A percentile compares a stretch with the other conserved stretches of the same genome.
These are phyloP conservation scores for Lepus oiostolus DNA, from an alignment of 2,797 vertebrate genomes.

Conservation along the genomic window DNA sequence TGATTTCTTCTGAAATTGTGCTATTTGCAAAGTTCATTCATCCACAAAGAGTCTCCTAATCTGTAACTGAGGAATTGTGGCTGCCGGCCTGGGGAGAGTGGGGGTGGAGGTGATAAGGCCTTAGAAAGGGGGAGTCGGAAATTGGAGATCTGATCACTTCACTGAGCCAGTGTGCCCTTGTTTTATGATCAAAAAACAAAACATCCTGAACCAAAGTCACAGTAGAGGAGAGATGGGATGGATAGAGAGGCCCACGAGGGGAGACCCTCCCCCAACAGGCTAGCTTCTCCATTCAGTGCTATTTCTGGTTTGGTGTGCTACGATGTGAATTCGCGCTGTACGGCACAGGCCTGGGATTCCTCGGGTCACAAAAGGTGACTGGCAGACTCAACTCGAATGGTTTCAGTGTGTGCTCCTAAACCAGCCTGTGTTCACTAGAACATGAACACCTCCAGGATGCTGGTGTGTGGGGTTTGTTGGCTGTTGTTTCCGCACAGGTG, in stretches of 20 bases:
- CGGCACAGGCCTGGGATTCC: constrained; percentile 75
- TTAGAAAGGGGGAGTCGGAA: neutral
- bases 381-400: constrained; percentile 81
- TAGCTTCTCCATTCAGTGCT: constrained; percentile 87
- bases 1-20: constrained; percentile 68
- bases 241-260: constrained; percentile 66
- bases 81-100: neutral
- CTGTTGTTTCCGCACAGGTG: constrained; percentile 86
- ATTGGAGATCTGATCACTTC: constrained; percentile 70
- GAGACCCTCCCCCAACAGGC: constrained; percentile 70
- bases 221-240: constrained; percentile 82
- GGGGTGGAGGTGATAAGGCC: constrained; percentile 4
- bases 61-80: constrained; percentile 61
- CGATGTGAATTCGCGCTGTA: constrained; percentile 72
- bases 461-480: constrained; percentile 85
- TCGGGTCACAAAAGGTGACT: constrained; percentile 79
- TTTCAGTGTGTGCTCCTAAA: constrained; percentile 87
- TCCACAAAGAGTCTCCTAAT: constrained; percentile 82
- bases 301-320: constrained; percentile 85
- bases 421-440: constrained; percentile 90
- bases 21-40: constrained; percentile 80
- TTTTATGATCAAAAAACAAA: neutral
- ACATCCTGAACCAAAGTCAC: constrained; percentile 83
- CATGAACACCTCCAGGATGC: constrained; percentile 91
- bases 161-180: constrained; percentile 81